These are phyloP conservation scores for Habrosyne pyritoides DNA, from an alignment of 2,888 invertebrate species.

Conservation along the genomic window DNA sequence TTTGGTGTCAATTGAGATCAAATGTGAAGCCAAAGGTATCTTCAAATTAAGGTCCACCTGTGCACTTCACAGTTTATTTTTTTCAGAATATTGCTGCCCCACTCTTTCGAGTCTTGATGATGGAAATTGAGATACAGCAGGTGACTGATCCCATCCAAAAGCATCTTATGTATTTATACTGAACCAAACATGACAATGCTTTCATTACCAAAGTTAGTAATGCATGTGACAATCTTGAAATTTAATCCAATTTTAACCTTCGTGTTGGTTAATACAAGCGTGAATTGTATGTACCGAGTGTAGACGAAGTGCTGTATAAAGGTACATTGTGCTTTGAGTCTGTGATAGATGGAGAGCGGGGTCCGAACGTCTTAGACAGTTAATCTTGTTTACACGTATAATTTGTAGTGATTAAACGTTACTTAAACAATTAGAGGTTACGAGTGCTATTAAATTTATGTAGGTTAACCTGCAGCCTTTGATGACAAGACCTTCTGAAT, in stretches of 20 bases:
- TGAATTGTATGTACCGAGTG: neutral
- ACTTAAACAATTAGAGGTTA: neutral
- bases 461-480: neutral
- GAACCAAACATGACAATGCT: conserved; percentile 45
- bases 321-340: conserved; percentile 21
- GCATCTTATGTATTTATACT: conserved; percentile 62
- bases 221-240: conserved; percentile 9
- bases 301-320: neutral
- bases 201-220: conserved; percentile 26
- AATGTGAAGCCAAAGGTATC: neutral
- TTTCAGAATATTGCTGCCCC: neutral
- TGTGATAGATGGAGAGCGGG: neutral
- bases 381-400: neutral
- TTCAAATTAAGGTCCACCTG: neutral
- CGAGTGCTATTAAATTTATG: neutral
- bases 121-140: conserved; percentile 28
- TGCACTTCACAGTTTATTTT: too few species aligned
- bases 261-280: neutral
- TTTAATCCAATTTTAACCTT: conserved; percentile 20
- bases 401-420: neutral
- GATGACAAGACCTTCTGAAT: neutral
- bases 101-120: conserved; percentile 30
- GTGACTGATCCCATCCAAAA: conserved; percentile 54
- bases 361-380: neutral
- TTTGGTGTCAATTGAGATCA: conserved; percentile 12